Conservation (phyloP, 2,113 vertebrate species). For the Progne subis region DNA sequence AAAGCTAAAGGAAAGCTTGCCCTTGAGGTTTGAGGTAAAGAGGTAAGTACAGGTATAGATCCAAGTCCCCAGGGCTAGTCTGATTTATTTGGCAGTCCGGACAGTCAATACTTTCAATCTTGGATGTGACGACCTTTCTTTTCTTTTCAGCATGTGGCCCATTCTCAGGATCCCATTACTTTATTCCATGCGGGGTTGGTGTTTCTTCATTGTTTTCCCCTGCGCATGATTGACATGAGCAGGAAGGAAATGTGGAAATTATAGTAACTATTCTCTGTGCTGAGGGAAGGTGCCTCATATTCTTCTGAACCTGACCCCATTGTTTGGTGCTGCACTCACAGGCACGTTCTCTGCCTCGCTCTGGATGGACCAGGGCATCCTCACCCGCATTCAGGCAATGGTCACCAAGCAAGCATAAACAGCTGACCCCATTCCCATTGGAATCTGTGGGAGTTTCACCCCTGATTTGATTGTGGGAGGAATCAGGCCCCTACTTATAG, state of each 20-base stretch:
- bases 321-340: background rate
- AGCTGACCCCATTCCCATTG: background rate
- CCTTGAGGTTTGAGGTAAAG: slow-evolving; percentile 30
- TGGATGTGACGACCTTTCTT: background rate
- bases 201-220: slow-evolving; percentile 47
- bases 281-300: slow-evolving; percentile 27
- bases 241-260: slow-evolving; percentile 62
- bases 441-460: background rate
- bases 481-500: background rate
- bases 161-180: background rate
- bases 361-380: background rate
- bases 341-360: background rate
- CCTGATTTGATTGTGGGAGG: background rate
- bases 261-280: slow-evolving; percentile 6
- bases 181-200: background rate
- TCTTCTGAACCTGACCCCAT: slow-evolving; percentile 16
- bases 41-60: slow-evolving; percentile 6
- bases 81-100: slow-evolving; percentile 25
- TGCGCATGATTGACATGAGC: background rate
- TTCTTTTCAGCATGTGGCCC: background rate
- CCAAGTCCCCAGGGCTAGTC: slow-evolving; percentile 1
- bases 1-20: slow-evolving; percentile 14
- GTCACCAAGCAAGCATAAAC: background rate
- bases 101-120: background rate
- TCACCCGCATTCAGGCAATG: background rate